A percentile compares a stretch with the other conserved stretches of the same genome.
These are phyloP conservation scores for Camelus dromedarius DNA, from an alignment of 2,113 vertebrate genomes.

Conservation along the genomic window DNA sequence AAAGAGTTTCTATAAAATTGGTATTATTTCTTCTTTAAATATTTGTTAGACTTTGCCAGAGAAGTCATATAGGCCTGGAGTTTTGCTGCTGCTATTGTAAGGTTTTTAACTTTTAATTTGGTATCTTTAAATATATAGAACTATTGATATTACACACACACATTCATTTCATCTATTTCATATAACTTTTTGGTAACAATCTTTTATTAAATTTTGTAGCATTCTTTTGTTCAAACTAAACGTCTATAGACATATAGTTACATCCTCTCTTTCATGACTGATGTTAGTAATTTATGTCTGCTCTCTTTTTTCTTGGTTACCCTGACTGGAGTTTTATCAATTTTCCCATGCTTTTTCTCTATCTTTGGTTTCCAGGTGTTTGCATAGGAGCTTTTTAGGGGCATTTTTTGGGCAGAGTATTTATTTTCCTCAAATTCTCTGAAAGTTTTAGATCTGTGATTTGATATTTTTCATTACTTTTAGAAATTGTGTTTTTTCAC, in stretches of 20 bases:
- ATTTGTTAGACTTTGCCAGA: neutral
- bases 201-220: neutral
- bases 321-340: neutral
- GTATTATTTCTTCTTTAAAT: neutral
- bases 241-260: neutral
- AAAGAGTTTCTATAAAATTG: neutral
- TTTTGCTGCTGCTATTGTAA: neutral
- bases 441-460: neutral
- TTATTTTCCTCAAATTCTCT: neutral
- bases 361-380: neutral
- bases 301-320: neutral
- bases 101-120: neutral
- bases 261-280: neutral
- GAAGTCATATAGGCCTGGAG: neutral
- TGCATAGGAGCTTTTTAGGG: neutral
- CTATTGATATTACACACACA: neutral
- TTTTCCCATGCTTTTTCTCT: neutral
- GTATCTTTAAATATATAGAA: neutral
- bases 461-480: neutral
- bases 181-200: neutral
- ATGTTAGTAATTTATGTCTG: neutral
- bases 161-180: neutral
- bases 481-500: neutral
- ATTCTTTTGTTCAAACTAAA: neutral
- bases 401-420: neutral